Percentiles rank a stretch among this genome's conserved stretches.
phyloP scores from a whole-genome alignment of 1,140 invertebrate genomes.

The Pogonus chalceus region DNA sequence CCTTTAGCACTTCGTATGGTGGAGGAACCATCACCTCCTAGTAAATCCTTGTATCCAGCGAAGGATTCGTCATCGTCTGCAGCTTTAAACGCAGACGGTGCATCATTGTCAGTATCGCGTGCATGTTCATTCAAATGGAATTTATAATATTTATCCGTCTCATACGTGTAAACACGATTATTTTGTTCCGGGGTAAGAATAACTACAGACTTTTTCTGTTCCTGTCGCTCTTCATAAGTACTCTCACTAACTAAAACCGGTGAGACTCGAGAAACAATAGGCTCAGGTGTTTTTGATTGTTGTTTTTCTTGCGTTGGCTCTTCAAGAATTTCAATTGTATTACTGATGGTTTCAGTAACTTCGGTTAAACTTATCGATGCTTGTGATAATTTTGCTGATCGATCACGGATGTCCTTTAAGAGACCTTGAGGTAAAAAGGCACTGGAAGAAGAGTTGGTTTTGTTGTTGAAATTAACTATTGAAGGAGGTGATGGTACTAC shows the following conservation, averaged over 20 bases:
- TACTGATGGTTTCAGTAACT: slow-evolving; percentile 31
- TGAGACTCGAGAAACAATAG: slow-evolving; percentile 23
- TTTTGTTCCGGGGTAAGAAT: slow-evolving; percentile 9
- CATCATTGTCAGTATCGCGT: slow-evolving; percentile 42
- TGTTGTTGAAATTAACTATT: slow-evolving; percentile 6
- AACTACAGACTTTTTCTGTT: slow-evolving; percentile 41
- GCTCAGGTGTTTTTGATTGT: background rate
- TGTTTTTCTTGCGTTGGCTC: slow-evolving; percentile 16
- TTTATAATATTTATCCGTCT: slow-evolving; percentile 66
- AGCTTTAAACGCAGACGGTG: slow-evolving; percentile 30
- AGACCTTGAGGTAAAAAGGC: slow-evolving; percentile 46
- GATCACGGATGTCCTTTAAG: slow-evolving; percentile 48
- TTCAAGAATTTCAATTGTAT: slow-evolving; percentile 2
- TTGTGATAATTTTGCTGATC: slow-evolving; percentile 17
- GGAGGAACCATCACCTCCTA: slow-evolving; percentile 49
- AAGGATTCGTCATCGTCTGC: slow-evolving; percentile 58
- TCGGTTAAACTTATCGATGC: slow-evolving; percentile 21
- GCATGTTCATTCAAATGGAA: slow-evolving; percentile 73
- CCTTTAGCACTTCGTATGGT: slow-evolving; percentile 82
- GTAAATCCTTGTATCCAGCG: slow-evolving; percentile 68
- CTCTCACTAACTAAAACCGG: slow-evolving; percentile 49
- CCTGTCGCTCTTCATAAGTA: slow-evolving; percentile 53
- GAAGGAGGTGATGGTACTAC: slow-evolving; percentile 7
- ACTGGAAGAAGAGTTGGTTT: slow-evolving; percentile 16
- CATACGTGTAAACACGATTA: slow-evolving; percentile 46